Percentiles rank a stretch among this genome's conserved stretches.
phyloP scores from a whole-genome alignment of 2,888 invertebrate species.

The Amphiduros pacificus region DNA sequence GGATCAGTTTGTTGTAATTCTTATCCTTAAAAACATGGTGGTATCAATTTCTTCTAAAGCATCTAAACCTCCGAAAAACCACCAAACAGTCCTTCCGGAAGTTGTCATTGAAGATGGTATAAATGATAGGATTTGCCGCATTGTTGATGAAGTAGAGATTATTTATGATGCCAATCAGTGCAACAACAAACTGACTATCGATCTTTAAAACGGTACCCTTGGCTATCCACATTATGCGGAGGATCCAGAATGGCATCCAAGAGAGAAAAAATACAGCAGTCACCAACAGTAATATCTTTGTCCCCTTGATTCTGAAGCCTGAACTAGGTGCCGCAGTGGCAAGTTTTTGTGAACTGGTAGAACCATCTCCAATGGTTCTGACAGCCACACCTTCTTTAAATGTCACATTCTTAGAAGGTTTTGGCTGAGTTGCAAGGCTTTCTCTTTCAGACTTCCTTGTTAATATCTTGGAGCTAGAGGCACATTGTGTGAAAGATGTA shows the following conservation, averaged over 20 bases:
- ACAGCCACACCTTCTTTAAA: too few relatives aligned
- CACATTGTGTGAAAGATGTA: too few relatives aligned
- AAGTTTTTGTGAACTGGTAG: too few relatives aligned
- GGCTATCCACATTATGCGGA: neutral
- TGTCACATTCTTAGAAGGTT: too few relatives aligned
- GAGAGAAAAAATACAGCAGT: neutral
- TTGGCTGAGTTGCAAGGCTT: too few relatives aligned
- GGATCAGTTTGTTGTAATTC: too few relatives aligned
- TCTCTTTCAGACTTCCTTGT: too few relatives aligned
- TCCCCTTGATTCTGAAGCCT: neutral
- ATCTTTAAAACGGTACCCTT: neutral
- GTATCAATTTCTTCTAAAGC: too few relatives aligned
- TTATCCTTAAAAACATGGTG: too few relatives aligned
- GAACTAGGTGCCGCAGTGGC: too few relatives aligned
- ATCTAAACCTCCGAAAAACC: neutral
- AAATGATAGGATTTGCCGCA: neutral
- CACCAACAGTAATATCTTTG: neutral
- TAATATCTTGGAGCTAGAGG: too few relatives aligned
- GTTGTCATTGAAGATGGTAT: neutral
- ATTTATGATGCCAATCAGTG: neutral
- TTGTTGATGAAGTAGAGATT: constrained; percentile 1
- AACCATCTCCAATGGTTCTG: too few relatives aligned
- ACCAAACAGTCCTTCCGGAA: neutral
- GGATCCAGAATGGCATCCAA: constrained; percentile 1
- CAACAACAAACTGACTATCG: neutral